Base-by-base conservation (phyloP, 2,888 invertebrate species). In the Ptychoptera albimana region DNA sequence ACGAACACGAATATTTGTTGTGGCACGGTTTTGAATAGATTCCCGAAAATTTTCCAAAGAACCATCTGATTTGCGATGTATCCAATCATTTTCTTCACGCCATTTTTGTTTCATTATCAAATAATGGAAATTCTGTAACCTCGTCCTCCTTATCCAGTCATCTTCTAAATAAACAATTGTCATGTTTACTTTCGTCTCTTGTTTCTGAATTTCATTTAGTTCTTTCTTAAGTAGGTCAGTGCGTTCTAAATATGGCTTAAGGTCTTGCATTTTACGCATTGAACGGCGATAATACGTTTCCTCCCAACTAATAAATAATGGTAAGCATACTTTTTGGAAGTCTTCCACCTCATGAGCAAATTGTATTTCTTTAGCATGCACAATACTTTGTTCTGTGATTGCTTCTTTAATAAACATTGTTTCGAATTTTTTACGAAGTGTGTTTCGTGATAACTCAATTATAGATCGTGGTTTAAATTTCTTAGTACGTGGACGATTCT, bases 121-220 rank as follows among this genome's bases (percentile, higher is more conserved):
- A 45, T 64, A 64, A 12, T 64, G 63, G 35, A 64, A 64, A 45
- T 64, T 64, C 50, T 64, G 64, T 42, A 64, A 39, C 54, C 63
- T 60, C 0, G 56, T 57, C 13, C 60, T 55, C 2, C 56, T 55
- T 37, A 60, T 58, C 61, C 61, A 63, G 43, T 61, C 57, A 2
- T 58, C 58, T 46, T 64, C 64, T 13, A 59, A 58, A 23, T 60
- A 63, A 4, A 64, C 60, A 37, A 64, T 64, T 32, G 62, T 57
- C 61, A 63, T 61, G 44, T 60, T 63, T 2, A 64, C 46, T 43
- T 55, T 52, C n/a, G 52, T 54, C 3, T 51, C 51, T 14, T 55
- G 48, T 2, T 58, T 57, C 42, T 55, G 57, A 15, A 61, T 39
- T 2, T 54, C 50, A 1, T 55, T 54, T 2, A 48, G 51, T 16